Percentiles rank a stretch among this genome's conserved stretches.
phyloP scores from a whole-genome alignment of 2,797 vertebrate species.

The Ambastaia sidthimunki region DNA sequence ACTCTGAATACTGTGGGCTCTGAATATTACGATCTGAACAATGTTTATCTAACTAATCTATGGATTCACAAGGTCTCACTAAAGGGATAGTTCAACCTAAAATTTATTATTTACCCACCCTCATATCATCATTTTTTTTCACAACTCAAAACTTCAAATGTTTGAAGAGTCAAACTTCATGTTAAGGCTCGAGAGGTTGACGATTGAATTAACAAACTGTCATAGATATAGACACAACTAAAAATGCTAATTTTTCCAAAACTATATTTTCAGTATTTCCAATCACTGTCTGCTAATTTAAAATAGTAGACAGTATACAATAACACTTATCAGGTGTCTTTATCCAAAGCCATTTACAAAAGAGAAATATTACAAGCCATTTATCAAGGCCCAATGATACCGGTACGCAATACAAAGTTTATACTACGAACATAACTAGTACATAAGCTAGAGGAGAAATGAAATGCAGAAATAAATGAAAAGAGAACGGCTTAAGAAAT shows the following conservation, averaged over 20 bases:
- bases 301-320: no score
- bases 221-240: no score
- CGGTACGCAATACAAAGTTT: neutral
- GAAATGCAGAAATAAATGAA: neutral
- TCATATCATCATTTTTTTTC: neutral
- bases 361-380: neutral
- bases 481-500: neutral
- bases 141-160: neutral
- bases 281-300: no score
- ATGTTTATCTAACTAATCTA: neutral
- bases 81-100: neutral
- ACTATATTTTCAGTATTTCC: no score
- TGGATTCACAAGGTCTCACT: neutral
- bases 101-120: neutral
- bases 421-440: neutral
- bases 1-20: neutral
- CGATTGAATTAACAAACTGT: no score
- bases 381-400: neutral
- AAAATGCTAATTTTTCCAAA: no score
- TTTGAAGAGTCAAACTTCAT: neutral
- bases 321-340: no score
- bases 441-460: neutral
- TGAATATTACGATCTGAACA: neutral
- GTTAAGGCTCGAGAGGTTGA: no score
- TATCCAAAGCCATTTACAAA: neutral